phyloP scores from a whole-genome alignment of 1,140 invertebrate genomes.

The Brachionus asplanchnoidis region DNA sequence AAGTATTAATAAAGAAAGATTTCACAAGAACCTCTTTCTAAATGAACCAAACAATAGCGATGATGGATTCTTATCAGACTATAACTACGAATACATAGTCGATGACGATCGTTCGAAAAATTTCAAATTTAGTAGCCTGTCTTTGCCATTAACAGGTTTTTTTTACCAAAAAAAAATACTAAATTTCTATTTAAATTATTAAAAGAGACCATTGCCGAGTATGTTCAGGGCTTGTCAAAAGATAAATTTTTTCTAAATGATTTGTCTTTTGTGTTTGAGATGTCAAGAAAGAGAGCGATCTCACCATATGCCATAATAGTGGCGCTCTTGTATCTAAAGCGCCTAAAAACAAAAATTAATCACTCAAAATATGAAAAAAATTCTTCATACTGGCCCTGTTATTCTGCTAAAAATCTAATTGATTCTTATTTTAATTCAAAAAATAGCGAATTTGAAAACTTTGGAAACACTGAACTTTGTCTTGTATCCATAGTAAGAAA shows the following conservation, averaged over 20 bases:
- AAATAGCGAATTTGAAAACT: not conserved
- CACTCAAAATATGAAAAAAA: not conserved
- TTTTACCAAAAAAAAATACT: not conserved
- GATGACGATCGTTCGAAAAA: not conserved
- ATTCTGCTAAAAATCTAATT: slow-evolving; percentile 7
- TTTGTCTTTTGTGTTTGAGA: slow-evolving; percentile 35
- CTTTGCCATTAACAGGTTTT: slow-evolving; percentile 12
- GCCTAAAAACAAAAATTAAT: not conserved
- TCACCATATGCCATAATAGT: slow-evolving; percentile 34
- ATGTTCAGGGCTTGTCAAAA: not conserved
- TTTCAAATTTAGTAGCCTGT: not conserved
- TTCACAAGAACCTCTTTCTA: slow-evolving; percentile 23
- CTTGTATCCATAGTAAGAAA: slow-evolving; percentile 10
- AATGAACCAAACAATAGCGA: not conserved
- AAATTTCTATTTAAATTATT: not conserved
- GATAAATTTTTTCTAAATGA: slow-evolving; percentile 38
- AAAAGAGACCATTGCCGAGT: slow-evolving; percentile 27
- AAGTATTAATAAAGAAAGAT: not conserved
- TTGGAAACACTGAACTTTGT: slow-evolving; percentile 10
- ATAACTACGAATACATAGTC: not conserved
- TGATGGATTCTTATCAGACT: not conserved
- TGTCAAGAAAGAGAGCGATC: slow-evolving; percentile 32
- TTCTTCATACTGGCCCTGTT: not conserved
- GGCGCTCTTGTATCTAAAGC: slow-evolving; percentile 10
- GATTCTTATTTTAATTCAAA: not conserved